These are phyloP conservation scores for Labroides dimidiatus DNA, from an alignment of 2,797 vertebrate species.

Conservation along the genomic window DNA sequence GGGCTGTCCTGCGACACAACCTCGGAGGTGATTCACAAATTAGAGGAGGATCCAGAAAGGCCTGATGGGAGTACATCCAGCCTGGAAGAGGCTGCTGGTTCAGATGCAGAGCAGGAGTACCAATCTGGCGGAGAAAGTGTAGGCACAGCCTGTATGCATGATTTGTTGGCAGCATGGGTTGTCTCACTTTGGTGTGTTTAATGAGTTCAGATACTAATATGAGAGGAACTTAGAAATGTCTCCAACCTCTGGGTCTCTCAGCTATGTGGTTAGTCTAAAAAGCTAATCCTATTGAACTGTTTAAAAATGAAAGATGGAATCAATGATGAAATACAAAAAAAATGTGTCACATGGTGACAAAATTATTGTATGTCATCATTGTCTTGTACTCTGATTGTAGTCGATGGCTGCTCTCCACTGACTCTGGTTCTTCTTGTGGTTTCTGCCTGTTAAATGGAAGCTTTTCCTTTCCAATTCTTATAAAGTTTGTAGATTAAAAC, in stretches of 20 bases:
- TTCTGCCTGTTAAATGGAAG: neutral
- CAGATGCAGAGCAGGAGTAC: slow-evolving; percentile 82
- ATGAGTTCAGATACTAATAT: slow-evolving; percentile 12
- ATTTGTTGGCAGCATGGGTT: slow-evolving; percentile 57
- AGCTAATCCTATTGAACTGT: neutral
- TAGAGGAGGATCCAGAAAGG: slow-evolving; percentile 65
- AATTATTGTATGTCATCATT: neutral
- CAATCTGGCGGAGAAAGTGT: slow-evolving; percentile 87
- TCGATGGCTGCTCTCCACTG: neutral
- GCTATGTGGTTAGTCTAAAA: neutral
- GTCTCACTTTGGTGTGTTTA: slow-evolving; percentile 29
- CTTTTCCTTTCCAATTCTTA: neutral
- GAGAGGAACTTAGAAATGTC: slow-evolving; percentile 15
- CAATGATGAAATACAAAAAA: no score
- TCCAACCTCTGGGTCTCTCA: neutral
- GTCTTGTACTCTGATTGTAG: neutral
- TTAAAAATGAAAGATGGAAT: no score
- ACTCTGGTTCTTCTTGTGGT: neutral
- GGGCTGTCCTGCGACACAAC: slow-evolving; percentile 51
- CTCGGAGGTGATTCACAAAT: slow-evolving; percentile 43
- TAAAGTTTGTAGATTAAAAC: neutral
- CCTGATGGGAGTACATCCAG: slow-evolving; percentile 45
- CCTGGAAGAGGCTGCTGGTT: slow-evolving; percentile 67
- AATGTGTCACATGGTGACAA: slow-evolving; percentile 13
- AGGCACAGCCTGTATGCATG: slow-evolving; percentile 83